A percentile compares a stretch with the other conserved stretches of the same genome.
Evolutionary conservation across 2,113 vertebrate genomes (phyloP).

Genomic region (Haplochromis burtoni): DNA sequence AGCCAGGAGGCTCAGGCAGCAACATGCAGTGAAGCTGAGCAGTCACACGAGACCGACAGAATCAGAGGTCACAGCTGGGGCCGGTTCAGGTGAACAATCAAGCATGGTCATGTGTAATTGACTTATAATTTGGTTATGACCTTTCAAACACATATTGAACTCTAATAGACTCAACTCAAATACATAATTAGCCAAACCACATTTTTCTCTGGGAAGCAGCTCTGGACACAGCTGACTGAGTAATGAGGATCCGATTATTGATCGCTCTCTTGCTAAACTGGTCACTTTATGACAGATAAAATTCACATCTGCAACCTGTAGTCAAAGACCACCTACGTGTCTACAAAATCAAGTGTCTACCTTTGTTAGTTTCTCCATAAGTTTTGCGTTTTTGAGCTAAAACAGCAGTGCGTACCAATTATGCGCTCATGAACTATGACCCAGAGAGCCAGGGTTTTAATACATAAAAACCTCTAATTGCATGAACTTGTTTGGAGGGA

Average conservation of each 20-base stretch:
- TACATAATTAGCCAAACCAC: background rate
- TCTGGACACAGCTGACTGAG: background rate
- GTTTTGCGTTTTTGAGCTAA: background rate
- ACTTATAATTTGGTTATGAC: background rate
- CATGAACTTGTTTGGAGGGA: background rate
- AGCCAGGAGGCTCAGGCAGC: background rate
- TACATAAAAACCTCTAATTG: background rate
- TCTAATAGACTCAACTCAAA: background rate
- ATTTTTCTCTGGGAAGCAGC: background rate
- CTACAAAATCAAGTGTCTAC: background rate
- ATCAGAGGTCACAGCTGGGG: slow-evolving; percentile 18
- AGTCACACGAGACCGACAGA: background rate
- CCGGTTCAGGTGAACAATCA: background rate
- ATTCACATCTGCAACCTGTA: background rate
- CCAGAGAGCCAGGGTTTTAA: background rate
- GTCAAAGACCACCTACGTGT: background rate
- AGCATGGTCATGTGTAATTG: background rate
- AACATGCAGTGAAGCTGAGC: background rate
- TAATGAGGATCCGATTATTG: background rate
- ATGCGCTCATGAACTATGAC: background rate
- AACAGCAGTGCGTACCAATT: background rate
- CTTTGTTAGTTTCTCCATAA: background rate
- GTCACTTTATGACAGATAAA: background rate
- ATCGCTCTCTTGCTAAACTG: background rate
- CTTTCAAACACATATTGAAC: background rate